Evolutionary conservation across 2,888 invertebrate species (phyloP), one percentile per base, ranked within the genome.

Genomic region (Hyalella azteca): DNA sequence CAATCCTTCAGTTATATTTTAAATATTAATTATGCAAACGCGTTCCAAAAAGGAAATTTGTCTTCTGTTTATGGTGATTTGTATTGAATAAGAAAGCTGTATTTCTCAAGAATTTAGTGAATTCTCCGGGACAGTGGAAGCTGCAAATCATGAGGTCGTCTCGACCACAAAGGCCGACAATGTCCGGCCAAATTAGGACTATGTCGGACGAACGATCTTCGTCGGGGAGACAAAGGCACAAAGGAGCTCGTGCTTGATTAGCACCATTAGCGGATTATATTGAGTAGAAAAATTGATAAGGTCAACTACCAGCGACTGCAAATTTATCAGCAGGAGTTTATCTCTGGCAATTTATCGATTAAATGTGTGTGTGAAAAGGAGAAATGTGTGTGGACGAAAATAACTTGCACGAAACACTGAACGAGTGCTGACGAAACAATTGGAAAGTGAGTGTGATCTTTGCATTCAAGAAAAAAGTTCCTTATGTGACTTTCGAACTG

Each of bases 211-310:
- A 66, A 66, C 66, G 36, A 66, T 66, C 66, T 66, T 32, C 36
- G 66, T 7, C 66, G n/a, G 39, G 36, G 32, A 66, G 66, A 66
- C 66, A 66, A 66, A 36, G 66, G 36, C 29, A 36, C 66, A 22
- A 15, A 45, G 45, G 45, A 15, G 45, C 9, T 11, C 45, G 9
- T 45, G 45, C 29, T 66, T 66, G 66, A 66, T 66, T 66, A 66
- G 66, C 32, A 13, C 36, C 66, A 29, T 66, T 66, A 66, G 36
- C 13, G 66, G 66, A 66, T 66, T 66, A 66, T 66, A 66, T 66
- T 66, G 66, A 66, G 66, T 66, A 66, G 66, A 66, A 66, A 66
- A 66, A 66, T 66, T 66, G 66, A 66, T 66, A 66, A 66, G 66
- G 66, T 66, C 66, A 66, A 66, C 66, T 36, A 29, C 36, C 22